These are phyloP conservation scores for Mercenaria mercenaria DNA, from an alignment of 1,140 invertebrate species.

Conservation along the genomic window DNA sequence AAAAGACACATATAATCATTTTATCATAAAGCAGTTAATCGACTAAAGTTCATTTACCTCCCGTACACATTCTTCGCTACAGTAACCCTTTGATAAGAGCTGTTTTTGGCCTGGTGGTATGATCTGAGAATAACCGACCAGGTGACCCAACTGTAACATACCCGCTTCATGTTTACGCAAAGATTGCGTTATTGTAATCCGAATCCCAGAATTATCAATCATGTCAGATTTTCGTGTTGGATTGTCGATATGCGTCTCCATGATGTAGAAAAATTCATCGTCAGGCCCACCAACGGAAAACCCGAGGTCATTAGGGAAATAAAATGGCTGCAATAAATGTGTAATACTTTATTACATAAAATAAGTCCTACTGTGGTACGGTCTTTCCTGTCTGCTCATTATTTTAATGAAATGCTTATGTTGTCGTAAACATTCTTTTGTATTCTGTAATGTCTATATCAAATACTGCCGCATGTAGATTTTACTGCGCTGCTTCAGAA, in stretches of 20 bases:
- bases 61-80: not conserved
- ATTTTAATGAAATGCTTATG: too few relatives aligned
- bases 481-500: too few relatives aligned
- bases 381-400: too few relatives aligned
- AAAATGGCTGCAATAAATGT: constrained; percentile 55
- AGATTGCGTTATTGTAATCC: constrained; percentile 27
- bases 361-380: too few relatives aligned
- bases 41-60: too few relatives aligned
- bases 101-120: not conserved
- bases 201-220: constrained; percentile 45
- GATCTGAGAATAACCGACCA: not conserved
- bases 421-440: too few relatives aligned
- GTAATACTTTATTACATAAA: too few relatives aligned
- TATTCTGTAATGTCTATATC: too few relatives aligned
- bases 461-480: too few relatives aligned
- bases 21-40: too few relatives aligned
- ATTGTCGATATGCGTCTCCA: constrained; percentile 73
- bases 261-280: constrained; percentile 59
- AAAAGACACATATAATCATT: too few relatives aligned
- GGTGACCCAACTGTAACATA: constrained; percentile 25
- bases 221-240: constrained; percentile 40
- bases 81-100: not conserved
- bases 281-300: constrained; percentile 50
- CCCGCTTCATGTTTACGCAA: constrained; percentile 33
- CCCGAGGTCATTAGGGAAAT: constrained; percentile 68